Evolutionary conservation across 2,888 invertebrate genomes (phyloP), one percentile per base, ranked within the genome.

Genomic region (Caenorhabditis sp.): DNA sequence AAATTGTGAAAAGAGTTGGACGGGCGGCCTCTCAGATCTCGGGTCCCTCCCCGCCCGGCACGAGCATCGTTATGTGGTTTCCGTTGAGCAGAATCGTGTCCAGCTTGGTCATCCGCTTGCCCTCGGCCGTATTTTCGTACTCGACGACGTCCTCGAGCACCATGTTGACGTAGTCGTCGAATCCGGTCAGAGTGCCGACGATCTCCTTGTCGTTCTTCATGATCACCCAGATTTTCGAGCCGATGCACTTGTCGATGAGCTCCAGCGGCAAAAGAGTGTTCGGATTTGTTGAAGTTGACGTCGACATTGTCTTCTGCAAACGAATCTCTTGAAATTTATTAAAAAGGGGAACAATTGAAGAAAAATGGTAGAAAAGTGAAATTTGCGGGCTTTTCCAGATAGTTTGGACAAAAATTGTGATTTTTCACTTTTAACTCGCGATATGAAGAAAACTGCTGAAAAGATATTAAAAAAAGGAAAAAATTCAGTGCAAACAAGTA

Each of bases 201-300:
- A 99, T 96, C 92, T 99, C 99, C 91, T 97, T 98, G 90, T 99
- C 99, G 90, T 96, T 97, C 91, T 99, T 99, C 99, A 99, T 99
- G 79, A 99, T 96, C 26, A 99, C 98, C 90, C 99, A 99, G 87
- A 99, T 98, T 80, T 96, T 92, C 0, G 98, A 98, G 35, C 99
- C 99, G 89, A 99, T 99, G 90, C 99, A 99, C 92, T 99, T 99
- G 90, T 99, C 99, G 24, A 99, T 96, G 85, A 99, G 91, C 90
- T 99, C 99, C 94, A 90, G 79, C 13, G 89, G 89, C 26, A 89
- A 79, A 32, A 89, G 77, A 15, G 85, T 85, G 37, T 85, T 85
- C 6, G 85, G 84, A 43, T 86, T 86, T 0, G 65, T 53, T 4
- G 80, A 32, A 2, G 80, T 80, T 17, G 78, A 78, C 7, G 82